These are phyloP conservation scores for Atta colombica DNA, from an alignment of 1,140 invertebrate genomes.

Conservation along the genomic window DNA sequence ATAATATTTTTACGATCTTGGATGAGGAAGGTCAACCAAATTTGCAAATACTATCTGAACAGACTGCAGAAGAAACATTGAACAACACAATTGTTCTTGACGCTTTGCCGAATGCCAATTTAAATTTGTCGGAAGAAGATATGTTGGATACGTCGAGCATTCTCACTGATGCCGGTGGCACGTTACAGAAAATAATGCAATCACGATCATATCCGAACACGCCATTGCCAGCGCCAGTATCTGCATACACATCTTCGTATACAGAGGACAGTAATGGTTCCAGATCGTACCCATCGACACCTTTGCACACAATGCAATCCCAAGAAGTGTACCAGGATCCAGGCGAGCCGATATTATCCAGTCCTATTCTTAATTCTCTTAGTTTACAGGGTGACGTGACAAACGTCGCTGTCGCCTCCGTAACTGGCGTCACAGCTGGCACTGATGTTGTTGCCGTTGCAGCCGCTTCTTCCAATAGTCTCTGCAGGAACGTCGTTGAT, in stretches of 20 bases:
- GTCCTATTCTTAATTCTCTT: constrained; percentile 83
- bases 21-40: constrained; percentile 80
- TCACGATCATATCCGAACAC: constrained; percentile 86
- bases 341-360: constrained; percentile 85
- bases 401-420: constrained; percentile 60
- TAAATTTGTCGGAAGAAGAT: constrained; percentile 74
- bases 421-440: background rate
- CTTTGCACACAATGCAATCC: constrained; percentile 79
- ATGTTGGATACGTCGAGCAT: constrained; percentile 76
- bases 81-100: constrained; percentile 75
- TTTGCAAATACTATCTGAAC: constrained; percentile 78
- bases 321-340: constrained; percentile 80
- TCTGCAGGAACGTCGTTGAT: constrained; percentile 82
- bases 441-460: constrained; percentile 45
- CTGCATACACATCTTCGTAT: constrained; percentile 69
- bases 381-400: constrained; percentile 78
- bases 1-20: constrained; percentile 84
- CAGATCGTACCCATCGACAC: constrained; percentile 85
- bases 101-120: constrained; percentile 74
- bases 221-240: constrained; percentile 80
- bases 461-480: constrained; percentile 62
- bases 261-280: constrained; percentile 83
- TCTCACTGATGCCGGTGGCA: constrained; percentile 69
- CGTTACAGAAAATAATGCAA: constrained; percentile 79
- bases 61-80: constrained; percentile 73